Evolutionary conservation across 1,140 invertebrate species (phyloP).

Genomic region (Cotesia typhae): DNA sequence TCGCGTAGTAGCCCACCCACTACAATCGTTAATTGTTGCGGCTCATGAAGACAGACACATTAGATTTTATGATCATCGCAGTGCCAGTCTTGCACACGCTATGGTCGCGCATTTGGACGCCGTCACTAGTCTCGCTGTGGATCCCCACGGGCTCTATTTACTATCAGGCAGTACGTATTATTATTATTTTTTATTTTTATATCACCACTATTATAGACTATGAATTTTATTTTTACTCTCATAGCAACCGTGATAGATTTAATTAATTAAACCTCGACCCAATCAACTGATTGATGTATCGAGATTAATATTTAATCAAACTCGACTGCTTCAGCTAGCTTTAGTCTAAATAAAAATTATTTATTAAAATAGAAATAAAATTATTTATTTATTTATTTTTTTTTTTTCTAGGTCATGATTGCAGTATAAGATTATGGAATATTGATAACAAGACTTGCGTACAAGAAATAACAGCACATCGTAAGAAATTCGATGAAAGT

Average conservation of each 20-base stretch:
- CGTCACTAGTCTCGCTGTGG: constrained; percentile 96
- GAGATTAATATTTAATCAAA: too few species aligned
- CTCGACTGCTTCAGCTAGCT: too few species aligned
- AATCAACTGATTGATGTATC: too few species aligned
- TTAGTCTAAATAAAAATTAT: too few species aligned
- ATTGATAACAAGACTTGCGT: constrained; percentile 98
- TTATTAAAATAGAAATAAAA: background rate
- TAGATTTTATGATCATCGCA: constrained; percentile 97
- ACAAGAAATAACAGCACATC: constrained; percentile 98
- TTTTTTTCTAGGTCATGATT: constrained; percentile 85
- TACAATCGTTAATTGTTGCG: constrained; percentile 92
- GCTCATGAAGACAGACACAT: constrained; percentile 98
- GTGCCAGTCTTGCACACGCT: constrained; percentile 92
- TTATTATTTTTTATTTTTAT: constrained; percentile 9
- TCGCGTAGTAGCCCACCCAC: constrained; percentile 94
- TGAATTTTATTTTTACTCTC: too few species aligned
- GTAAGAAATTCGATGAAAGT: constrained; percentile 99
- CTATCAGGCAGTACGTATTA: constrained; percentile 88
- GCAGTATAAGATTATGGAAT: constrained; percentile 99
- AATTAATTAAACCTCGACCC: too few species aligned
- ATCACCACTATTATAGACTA: background rate
- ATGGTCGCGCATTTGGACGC: constrained; percentile 99
- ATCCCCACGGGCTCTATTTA: constrained; percentile 97
- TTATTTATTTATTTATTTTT: background rate
- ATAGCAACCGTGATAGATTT: too few species aligned